These are phyloP conservation scores for Somateria mollissima DNA, from an alignment of 2,797 vertebrate species.

Conservation along the genomic window DNA sequence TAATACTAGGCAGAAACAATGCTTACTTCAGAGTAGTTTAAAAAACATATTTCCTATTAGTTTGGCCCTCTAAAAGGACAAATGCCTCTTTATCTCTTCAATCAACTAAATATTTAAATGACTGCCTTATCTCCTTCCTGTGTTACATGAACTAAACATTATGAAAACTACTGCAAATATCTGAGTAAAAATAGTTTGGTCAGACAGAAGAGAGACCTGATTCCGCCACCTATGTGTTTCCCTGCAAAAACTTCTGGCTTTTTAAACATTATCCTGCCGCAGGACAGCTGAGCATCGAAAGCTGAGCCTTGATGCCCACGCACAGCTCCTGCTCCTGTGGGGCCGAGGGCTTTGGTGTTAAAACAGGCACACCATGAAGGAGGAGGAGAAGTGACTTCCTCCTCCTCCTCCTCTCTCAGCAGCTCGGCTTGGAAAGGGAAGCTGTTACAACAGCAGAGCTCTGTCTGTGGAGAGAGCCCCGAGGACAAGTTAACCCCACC, in stretches of 20 bases:
- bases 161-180: neutral
- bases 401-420: slow-evolving; percentile 18
- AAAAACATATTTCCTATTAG: neutral
- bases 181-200: neutral
- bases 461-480: neutral
- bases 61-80: neutral
- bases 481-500: neutral
- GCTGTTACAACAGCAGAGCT: slow-evolving; percentile 11
- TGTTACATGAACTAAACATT: neutral
- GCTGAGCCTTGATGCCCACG: neutral
- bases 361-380: neutral
- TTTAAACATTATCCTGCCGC: neutral
- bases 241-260: neutral
- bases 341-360: neutral
- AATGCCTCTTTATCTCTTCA: neutral
- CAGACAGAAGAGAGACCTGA: neutral
- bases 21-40: neutral
- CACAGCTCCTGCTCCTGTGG: neutral
- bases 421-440: neutral
- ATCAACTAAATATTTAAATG: slow-evolving; percentile 13
- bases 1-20: neutral
- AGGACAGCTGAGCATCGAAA: neutral
- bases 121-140: slow-evolving; percentile 22
- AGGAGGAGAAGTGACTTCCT: neutral
- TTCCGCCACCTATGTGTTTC: neutral